Evolutionary conservation across 2,113 vertebrate genomes (phyloP), one percentile per base, ranked within the genome.

Genomic region (Nerophis ophidion): DNA sequence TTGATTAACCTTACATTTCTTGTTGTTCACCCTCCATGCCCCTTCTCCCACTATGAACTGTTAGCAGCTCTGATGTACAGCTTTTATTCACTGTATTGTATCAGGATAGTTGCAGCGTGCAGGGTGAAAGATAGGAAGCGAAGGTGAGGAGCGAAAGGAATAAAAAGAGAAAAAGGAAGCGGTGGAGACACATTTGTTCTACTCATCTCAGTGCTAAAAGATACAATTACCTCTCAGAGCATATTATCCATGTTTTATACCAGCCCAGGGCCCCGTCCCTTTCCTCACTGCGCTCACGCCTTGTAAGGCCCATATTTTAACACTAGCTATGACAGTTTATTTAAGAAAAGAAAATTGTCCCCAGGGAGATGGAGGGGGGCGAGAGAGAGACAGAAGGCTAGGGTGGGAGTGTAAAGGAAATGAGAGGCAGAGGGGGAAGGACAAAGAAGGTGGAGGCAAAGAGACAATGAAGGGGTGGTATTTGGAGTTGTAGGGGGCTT

Each of bases 261-360:
- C 94, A 93, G 93, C 92, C 88, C 88, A 92, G 91, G 93, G 86
- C 93, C 80, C 91, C 68, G 38, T 77, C 83, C 74, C 83, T 83
- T 80, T 81, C 80, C 77, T 78, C 92, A 93, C 91, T 69, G 58
- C 84, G 91, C 92, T 92, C 80, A 60, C 92, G 90, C 92, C 86
- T 87, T 93, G 90, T 79, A 91, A 89, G 90, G 92, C 94, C 92
- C 92, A 99, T 99, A 98, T 96, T 98, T 99, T 98, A 99, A 93
- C 91, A 94, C 93, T 92, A 93, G 92, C 93, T 77, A 93, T 99
- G 97, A 99, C 97, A 99, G 95, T 98, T 98, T 99, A 98, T 99
- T 99, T 99, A 98, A 97, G 95, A 96, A 98, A 97, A 96, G 96
- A 98, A 99, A 98, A 99, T 98, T 99, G 97, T 97, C 94, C 96